These are phyloP conservation scores for Archips xylosteana DNA, from an alignment of 2,888 invertebrate species.

Conservation along the genomic window DNA sequence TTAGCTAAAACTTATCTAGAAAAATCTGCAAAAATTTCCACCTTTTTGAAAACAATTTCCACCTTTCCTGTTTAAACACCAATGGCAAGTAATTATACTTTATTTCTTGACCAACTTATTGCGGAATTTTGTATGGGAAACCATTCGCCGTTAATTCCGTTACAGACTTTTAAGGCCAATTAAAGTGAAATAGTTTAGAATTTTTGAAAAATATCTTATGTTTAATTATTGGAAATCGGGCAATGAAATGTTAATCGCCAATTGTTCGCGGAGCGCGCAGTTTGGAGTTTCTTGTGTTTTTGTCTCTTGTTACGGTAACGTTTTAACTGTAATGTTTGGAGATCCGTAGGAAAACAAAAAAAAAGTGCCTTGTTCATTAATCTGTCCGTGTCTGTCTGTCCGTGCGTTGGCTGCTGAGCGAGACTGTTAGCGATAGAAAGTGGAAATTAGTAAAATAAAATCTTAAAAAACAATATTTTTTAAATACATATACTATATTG, in stretches of 20 bases:
- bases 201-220: conserved; percentile 2
- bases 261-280: conserved; percentile 3
- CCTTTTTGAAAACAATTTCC: no score
- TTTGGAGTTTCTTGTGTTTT: background rate
- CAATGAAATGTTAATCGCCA: conserved; percentile 8
- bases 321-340: background rate
- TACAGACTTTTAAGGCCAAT: conserved; percentile 1
- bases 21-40: no score
- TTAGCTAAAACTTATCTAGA: no score
- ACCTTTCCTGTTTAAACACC: no score
- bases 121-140: background rate
- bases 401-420: no score
- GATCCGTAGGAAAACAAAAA: no score
- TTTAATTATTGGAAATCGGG: conserved; percentile 8
- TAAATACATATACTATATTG: no score
- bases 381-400: no score
- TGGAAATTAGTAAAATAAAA: no score
- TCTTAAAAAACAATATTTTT: no score
- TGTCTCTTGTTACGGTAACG: background rate
- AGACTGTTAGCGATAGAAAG: no score
- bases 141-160: background rate
- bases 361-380: no score
- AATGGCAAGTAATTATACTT: background rate
- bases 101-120: background rate
- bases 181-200: background rate